Percentiles rank a stretch among this genome's conserved stretches.
These are phyloP conservation scores for Zophobas atratus DNA, from an alignment of 1,140 invertebrate genomes.

Conservation along the genomic window DNA sequence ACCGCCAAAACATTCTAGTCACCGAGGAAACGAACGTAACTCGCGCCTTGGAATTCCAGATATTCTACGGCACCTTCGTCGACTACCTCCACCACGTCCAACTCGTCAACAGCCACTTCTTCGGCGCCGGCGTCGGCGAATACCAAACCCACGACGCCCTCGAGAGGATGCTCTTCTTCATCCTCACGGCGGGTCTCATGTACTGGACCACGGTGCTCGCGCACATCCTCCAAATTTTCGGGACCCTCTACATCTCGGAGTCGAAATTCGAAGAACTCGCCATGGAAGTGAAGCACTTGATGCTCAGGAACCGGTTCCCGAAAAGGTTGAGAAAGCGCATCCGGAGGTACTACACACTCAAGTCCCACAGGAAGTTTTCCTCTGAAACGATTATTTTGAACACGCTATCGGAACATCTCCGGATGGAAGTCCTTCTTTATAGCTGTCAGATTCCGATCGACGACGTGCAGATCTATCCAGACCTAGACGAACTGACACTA, in stretches of 20 bases:
- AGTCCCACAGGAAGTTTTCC: slow-evolving; percentile 3
- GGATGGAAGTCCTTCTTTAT: slow-evolving; percentile 27
- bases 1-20: no score
- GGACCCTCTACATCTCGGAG: slow-evolving; percentile 2
- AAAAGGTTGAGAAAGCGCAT: neutral
- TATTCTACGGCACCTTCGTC: neutral
- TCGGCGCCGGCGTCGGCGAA: neutral
- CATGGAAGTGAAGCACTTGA: neutral
- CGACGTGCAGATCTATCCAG: slow-evolving; percentile 6
- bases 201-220: neutral
- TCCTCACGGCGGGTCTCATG: neutral
- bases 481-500: no score
- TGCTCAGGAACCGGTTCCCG: neutral
- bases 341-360: neutral
- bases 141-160: neutral
- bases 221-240: neutral
- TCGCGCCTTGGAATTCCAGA: no score
- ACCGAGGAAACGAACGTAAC: no score
- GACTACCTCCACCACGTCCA: neutral
- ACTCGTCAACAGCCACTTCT: slow-evolving; percentile 8
- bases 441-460: slow-evolving; percentile 15
- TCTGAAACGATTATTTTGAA: neutral
- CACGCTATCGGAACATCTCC: slow-evolving; percentile 2
- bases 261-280: slow-evolving; percentile 7
- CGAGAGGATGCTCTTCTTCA: neutral